A percentile compares a stretch with the other conserved stretches of the same genome.
Evolutionary conservation across 2,888 invertebrate species (phyloP).

Genomic region (Rhamnusium bicolor): DNA sequence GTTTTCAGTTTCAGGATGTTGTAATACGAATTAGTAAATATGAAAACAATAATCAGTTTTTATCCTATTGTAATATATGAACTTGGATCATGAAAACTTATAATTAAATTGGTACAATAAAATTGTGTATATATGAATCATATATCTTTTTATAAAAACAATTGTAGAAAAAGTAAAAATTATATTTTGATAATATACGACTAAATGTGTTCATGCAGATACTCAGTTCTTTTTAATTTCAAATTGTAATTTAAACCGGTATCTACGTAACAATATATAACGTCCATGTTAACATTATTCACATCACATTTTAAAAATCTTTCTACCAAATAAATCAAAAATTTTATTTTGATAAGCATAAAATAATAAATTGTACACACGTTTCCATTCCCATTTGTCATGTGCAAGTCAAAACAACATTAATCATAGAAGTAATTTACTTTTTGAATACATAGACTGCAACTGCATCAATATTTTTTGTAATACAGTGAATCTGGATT

Average conservation of each 20-base stretch:
- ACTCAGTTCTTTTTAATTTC: not conserved
- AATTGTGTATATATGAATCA: no score
- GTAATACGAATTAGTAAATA: no score
- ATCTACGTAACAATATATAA: slow-evolving; percentile 4
- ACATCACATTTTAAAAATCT: slow-evolving; percentile 22
- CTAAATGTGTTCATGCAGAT: not conserved
- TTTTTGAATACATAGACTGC: slow-evolving; percentile 1
- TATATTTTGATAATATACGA: not conserved
- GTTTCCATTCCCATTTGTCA: slow-evolving; percentile 25
- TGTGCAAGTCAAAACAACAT: slow-evolving; percentile 33
- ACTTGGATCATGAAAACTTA: no score
- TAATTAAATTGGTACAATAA: no score
- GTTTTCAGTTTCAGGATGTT: no score
- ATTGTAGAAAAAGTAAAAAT: not conserved
- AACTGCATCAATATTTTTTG: slow-evolving; percentile 32
- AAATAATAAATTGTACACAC: slow-evolving; percentile 33
- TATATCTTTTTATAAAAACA: no score
- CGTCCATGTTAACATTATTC: slow-evolving; percentile 19
- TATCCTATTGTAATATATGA: no score
- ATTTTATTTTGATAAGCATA: slow-evolving; percentile 24
- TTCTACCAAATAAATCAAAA: slow-evolving; percentile 22
- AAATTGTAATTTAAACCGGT: slow-evolving; percentile 23
- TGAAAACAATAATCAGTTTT: no score
- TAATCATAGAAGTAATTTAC: slow-evolving; percentile 25
- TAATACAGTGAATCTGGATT: slow-evolving; percentile 39